Base-by-base conservation (phyloP, 2,797 vertebrate genomes). In the Rousettus madagascariensis region DNA sequence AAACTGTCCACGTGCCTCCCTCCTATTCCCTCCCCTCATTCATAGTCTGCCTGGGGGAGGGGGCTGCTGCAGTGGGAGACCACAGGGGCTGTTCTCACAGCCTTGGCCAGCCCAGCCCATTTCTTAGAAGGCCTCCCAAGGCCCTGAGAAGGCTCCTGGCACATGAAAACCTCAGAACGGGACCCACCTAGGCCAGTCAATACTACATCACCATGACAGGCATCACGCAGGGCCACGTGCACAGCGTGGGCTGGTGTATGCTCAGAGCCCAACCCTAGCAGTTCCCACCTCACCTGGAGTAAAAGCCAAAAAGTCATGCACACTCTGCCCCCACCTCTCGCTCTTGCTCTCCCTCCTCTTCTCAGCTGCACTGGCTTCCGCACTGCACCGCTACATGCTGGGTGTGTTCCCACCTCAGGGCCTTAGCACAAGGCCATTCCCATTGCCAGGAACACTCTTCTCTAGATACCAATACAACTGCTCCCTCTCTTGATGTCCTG, bases 61-160 rank as follows among this genome's bases (percentile, higher is more conserved):
- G n/a, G 9, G 6, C 2, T 6, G 15, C 2, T 22, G 16, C 65
- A 33, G 19, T 0, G 46, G 33, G 5, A 11, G 0, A 17, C 22
- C 26, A 9, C 5, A 59, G n/a, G 26, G 6, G 75, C 57, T 74
- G 33, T 68, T 85, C 24, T 63, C 74, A 79, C 19, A 55, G 72
- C 65, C 61, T 28, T 30, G 72, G 43, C 30, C 53, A 82, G 3
- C 33, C 55, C 55, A 72, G 68, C 5, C 28, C 26, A 61, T 53
- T 63, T 33, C 53, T 63, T 83, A 28, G 33, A 53, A 53, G 57
- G 33, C 53, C 63, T n/a, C 2, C 12, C 46, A 46, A 0, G 28
- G 22, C 17, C 24, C 43, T 41, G 72, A 4, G 26, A 38, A 22
- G 15, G 15, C 19, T 77, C 38, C 26, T 7, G 8, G 41, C 13